Conservation (phyloP, 2,888 invertebrate species). For the Bombylius discolor region DNA sequence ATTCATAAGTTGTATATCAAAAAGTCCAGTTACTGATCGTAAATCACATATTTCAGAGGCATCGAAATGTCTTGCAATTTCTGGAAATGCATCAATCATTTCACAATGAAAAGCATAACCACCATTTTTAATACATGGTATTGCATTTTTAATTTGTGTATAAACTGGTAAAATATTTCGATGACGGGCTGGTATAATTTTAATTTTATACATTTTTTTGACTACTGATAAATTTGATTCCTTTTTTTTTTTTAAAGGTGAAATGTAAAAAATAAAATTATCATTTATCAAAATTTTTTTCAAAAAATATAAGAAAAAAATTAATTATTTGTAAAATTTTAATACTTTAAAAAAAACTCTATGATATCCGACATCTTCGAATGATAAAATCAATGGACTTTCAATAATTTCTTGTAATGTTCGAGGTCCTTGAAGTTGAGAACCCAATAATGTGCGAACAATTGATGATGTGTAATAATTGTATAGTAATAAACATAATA, state of each 20-base stretch:
- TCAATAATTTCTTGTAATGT: conserved; percentile 25
- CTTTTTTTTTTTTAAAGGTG: conserved; percentile 11
- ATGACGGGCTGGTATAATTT: conserved; percentile 21
- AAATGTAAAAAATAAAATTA: background rate
- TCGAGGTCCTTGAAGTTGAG: conserved; percentile 26
- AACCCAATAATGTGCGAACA: conserved; percentile 30
- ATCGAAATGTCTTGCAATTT: conserved; percentile 33
- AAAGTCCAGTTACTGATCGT: conserved; percentile 25
- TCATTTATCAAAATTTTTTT: too few species aligned
- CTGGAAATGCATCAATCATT: conserved; percentile 35
- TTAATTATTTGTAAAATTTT: background rate
- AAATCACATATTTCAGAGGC: conserved; percentile 38
- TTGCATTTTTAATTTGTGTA: conserved; percentile 27
- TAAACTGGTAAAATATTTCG: conserved; percentile 23
- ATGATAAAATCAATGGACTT: conserved; percentile 27
- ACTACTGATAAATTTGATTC: conserved; percentile 21
- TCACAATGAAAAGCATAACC: conserved; percentile 41
- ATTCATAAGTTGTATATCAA: conserved; percentile 28
- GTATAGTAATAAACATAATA: conserved; percentile 29
- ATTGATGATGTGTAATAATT: conserved; percentile 35
- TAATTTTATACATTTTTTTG: conserved; percentile 20
- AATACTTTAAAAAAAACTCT: conserved; percentile 28
- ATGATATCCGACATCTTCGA: conserved; percentile 33
- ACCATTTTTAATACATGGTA: conserved; percentile 35
- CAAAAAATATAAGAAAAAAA: too few species aligned